Conservation (phyloP, 2,113 vertebrate species). For the Empidonax alnorum region DNA sequence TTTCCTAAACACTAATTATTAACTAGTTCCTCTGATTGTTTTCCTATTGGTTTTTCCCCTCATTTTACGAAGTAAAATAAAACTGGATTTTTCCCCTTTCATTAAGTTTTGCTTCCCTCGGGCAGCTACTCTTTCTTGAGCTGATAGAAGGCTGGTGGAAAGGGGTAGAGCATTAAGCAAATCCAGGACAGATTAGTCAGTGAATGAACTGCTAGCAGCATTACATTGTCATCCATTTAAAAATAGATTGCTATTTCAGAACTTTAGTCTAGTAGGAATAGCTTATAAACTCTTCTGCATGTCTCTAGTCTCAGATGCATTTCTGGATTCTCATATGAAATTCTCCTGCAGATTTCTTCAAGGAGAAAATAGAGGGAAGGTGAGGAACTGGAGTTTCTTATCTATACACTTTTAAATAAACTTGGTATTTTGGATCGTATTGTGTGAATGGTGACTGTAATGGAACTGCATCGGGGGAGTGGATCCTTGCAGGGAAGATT, state of each 20-base stretch:
- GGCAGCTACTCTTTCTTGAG: neutral
- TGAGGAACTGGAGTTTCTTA: neutral
- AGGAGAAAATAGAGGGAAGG: neutral
- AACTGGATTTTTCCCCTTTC: neutral
- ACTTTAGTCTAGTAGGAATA: neutral
- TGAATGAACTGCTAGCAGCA: constrained; percentile 9
- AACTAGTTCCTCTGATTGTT: neutral
- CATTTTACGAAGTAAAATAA: neutral
- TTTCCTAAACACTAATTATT: neutral
- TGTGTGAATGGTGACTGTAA: neutral
- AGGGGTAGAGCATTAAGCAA: neutral
- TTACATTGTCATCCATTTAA: constrained; percentile 12
- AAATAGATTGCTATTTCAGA: constrained; percentile 38
- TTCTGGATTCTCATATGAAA: neutral
- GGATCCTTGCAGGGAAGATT: neutral
- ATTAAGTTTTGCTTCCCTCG: neutral
- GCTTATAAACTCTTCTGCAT: neutral
- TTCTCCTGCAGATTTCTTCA: neutral
- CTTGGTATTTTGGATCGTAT: neutral
- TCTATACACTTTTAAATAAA: neutral
- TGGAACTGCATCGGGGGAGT: neutral
- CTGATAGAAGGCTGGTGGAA: neutral
- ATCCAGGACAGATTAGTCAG: constrained; percentile 32
- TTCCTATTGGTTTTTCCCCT: neutral
- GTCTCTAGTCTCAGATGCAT: neutral